A percentile compares a stretch with the other conserved stretches of the same genome.
phyloP scores from a whole-genome alignment of 1,140 invertebrate species.

The Drosophila punjabiensis region DNA sequence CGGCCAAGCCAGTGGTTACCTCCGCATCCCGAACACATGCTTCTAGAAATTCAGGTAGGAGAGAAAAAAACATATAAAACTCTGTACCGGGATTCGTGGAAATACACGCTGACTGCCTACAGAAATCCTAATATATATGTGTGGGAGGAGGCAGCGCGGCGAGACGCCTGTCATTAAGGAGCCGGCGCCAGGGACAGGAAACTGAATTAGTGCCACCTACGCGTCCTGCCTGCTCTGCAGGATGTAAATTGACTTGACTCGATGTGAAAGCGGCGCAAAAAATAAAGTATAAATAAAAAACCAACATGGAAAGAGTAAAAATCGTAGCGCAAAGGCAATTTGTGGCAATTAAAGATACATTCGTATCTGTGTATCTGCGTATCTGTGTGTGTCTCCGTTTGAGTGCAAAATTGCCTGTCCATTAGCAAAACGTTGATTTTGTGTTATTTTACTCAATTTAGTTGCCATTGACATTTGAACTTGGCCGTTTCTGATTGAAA shows the following conservation, averaged over 20 bases:
- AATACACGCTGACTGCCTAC: conserved; percentile 20
- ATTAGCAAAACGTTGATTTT: conserved; percentile 63
- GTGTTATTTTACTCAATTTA: conserved; percentile 64
- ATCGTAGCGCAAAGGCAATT: conserved; percentile 58
- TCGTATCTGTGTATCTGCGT: conserved; percentile 35
- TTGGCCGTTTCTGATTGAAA: conserved; percentile 59
- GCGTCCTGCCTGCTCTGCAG: conserved; percentile 33
- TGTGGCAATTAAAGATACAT: conserved; percentile 64
- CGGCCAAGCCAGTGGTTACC: conserved; percentile 5
- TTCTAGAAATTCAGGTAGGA: conserved; percentile 33
- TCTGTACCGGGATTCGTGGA: conserved; percentile 40
- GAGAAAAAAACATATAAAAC: not conserved
- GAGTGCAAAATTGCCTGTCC: conserved; percentile 64
- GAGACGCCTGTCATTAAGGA: conserved; percentile 51
- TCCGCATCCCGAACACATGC: conserved; percentile 37
- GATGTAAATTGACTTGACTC: conserved; percentile 53
- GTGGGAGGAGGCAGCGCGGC: conserved; percentile 8
- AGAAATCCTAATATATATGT: not conserved
- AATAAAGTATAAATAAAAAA: not conserved
- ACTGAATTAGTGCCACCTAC: conserved; percentile 59
- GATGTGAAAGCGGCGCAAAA: conserved; percentile 25
- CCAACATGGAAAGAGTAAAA: conserved; percentile 20
- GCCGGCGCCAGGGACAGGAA: conserved; percentile 53
- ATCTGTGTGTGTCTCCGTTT: conserved; percentile 8
- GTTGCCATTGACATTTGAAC: conserved; percentile 83